Evolutionary conservation across 2,888 invertebrate genomes (phyloP).

Genomic region (Digitonthophagus gazella): DNA sequence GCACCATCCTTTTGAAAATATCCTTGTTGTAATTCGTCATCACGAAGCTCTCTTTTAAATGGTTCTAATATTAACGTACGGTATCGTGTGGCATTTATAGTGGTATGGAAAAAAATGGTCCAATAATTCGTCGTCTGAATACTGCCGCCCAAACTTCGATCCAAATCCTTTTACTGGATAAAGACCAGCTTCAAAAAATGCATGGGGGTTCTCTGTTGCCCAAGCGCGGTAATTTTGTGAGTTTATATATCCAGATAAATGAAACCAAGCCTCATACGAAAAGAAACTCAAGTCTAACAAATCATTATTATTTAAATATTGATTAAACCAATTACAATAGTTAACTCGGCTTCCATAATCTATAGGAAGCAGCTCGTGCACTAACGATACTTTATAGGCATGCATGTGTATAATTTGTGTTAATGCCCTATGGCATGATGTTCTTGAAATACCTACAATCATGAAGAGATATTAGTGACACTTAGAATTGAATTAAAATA

Average conservation of each 20-base stretch:
- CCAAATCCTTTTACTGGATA: conserved; percentile 27
- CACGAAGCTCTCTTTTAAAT: conserved; percentile 21
- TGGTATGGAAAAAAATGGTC: conserved; percentile 27
- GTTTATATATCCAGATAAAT: background rate
- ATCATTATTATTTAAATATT: background rate
- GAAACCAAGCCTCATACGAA: background rate
- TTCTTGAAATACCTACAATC: no score
- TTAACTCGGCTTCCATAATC: background rate
- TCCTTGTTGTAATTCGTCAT: conserved; percentile 22
- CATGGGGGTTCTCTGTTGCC: conserved; percentile 28
- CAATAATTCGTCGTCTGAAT: conserved; percentile 24
- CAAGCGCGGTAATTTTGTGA: conserved; percentile 27
- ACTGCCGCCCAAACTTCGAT: conserved; percentile 25
- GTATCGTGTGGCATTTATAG: conserved; percentile 21
- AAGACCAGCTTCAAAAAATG: conserved; percentile 19
- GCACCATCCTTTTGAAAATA: conserved; percentile 25
- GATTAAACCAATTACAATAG: background rate
- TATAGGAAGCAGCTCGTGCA: background rate
- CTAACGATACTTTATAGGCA: background rate
- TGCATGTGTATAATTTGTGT: background rate
- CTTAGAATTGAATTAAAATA: no score
- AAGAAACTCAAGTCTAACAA: background rate
- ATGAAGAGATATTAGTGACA: no score
- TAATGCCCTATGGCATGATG: no score
- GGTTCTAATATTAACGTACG: conserved; percentile 12